phyloP scores from a whole-genome alignment of 1,140 invertebrate species.

The Hydropsyche tenuis region DNA sequence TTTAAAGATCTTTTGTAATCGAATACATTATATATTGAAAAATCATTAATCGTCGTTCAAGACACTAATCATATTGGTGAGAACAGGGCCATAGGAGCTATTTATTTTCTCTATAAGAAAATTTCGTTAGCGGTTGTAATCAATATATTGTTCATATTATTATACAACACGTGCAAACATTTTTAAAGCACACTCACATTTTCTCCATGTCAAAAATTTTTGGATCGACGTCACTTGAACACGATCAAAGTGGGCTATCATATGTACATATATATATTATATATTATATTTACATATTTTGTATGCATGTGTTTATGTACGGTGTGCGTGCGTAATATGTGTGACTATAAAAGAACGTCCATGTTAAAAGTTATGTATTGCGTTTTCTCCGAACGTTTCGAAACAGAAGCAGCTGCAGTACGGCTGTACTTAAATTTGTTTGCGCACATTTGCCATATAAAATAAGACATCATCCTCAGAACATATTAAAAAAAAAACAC shows the following conservation, averaged over 20 bases:
- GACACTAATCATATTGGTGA: too few relatives aligned
- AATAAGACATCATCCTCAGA: slow-evolving; percentile 43
- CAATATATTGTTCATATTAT: too few relatives aligned
- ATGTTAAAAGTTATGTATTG: slow-evolving; percentile 42
- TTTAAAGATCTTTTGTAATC: too few relatives aligned
- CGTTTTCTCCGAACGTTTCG: too few relatives aligned
- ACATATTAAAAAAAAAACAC: slow-evolving; percentile 38
- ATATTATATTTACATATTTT: background rate
- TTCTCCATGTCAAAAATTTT: background rate
- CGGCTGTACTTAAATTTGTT: slow-evolving; percentile 31
- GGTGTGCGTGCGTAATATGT: slow-evolving; percentile 31
- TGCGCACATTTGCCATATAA: slow-evolving; percentile 45
- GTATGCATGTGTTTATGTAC: slow-evolving; percentile 44
- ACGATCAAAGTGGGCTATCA: background rate
- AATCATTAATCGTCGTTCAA: too few relatives aligned
- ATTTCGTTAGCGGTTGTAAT: too few relatives aligned
- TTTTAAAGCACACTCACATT: too few relatives aligned
- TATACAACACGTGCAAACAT: too few relatives aligned
- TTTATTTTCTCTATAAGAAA: too few relatives aligned
- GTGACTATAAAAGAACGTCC: slow-evolving; percentile 46
- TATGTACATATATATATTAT: background rate
- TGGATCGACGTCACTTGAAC: background rate
- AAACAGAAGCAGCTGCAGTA: background rate
- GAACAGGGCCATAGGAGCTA: too few relatives aligned
- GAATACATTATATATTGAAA: too few relatives aligned